phyloP scores from a whole-genome alignment of 2,888 invertebrate species.

The Patella pellucida region DNA sequence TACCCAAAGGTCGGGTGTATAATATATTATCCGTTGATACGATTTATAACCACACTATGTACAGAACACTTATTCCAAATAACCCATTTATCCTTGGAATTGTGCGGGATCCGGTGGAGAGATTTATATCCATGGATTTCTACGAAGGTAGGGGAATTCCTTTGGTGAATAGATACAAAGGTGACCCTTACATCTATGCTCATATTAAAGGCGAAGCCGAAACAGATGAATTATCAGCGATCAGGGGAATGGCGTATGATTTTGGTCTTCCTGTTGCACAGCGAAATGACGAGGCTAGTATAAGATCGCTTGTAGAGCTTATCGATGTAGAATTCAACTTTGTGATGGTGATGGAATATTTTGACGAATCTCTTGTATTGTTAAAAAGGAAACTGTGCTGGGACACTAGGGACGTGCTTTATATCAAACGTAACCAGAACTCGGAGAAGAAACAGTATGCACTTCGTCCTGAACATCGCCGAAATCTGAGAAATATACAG shows the following conservation, averaged over 20 bases:
- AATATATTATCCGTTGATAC: not conserved
- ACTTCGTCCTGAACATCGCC: not conserved
- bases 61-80: not conserved
- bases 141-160: not conserved
- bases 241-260: not conserved
- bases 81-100: not conserved
- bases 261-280: not conserved
- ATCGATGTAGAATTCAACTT: not conserved
- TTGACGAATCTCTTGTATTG: not conserved
- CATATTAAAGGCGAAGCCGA: not conserved
- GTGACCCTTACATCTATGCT: not conserved
- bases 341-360: constrained; percentile 5
- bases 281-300: not conserved
- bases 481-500: not conserved
- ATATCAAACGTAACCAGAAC: not conserved
- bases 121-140: not conserved
- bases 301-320: not conserved
- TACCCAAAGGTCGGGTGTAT: not conserved
- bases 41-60: not conserved
- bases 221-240: not conserved
- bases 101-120: not conserved
- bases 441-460: not conserved
- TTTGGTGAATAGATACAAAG: not conserved
- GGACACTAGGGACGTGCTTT: not conserved
- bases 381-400: not conserved